Percentiles rank a stretch among this genome's conserved stretches.
Evolutionary conservation across 1,140 invertebrate species (phyloP).

Genomic region (Saccostrea cuccullata): DNA sequence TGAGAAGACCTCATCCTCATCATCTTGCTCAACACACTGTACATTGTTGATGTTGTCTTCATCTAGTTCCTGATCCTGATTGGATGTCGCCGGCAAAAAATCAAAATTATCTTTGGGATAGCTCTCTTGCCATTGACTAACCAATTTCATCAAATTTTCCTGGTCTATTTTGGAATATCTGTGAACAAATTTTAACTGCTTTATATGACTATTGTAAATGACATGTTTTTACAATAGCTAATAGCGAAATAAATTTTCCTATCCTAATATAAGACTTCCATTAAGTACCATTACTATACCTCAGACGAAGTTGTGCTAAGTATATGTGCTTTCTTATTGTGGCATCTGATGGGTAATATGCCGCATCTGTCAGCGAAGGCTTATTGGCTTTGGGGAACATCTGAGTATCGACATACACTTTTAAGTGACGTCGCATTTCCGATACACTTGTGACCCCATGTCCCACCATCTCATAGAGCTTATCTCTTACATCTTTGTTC

Average conservation of each 20-base stretch:
- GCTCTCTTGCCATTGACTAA: conserved; percentile 41
- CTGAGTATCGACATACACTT: conserved; percentile 39
- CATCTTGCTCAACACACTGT: conserved; percentile 28
- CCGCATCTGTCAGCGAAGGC: conserved; percentile 33
- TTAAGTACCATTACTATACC: background rate
- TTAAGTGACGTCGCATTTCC: conserved; percentile 41
- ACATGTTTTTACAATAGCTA: background rate
- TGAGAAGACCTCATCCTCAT: conserved; percentile 45
- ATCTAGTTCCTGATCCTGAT: background rate
- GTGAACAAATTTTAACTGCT: background rate
- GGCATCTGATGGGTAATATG: conserved; percentile 40
- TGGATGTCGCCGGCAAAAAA: conserved; percentile 37
- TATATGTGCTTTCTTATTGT: conserved; percentile 48
- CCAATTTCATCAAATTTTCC: conserved; percentile 39
- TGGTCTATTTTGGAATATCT: conserved; percentile 56
- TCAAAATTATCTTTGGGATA: conserved; percentile 48
- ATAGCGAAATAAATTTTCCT: background rate
- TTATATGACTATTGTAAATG: background rate
- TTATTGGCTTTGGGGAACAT: background rate
- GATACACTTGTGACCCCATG: conserved; percentile 44
- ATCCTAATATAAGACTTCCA: background rate
- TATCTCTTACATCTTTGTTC: conserved; percentile 42
- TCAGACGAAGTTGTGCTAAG: conserved; percentile 33
- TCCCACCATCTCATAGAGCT: conserved; percentile 41
- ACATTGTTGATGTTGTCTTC: conserved; percentile 7